Evolutionary conservation across 1,140 invertebrate species (phyloP).

Genomic region (Nebria ingens): DNA sequence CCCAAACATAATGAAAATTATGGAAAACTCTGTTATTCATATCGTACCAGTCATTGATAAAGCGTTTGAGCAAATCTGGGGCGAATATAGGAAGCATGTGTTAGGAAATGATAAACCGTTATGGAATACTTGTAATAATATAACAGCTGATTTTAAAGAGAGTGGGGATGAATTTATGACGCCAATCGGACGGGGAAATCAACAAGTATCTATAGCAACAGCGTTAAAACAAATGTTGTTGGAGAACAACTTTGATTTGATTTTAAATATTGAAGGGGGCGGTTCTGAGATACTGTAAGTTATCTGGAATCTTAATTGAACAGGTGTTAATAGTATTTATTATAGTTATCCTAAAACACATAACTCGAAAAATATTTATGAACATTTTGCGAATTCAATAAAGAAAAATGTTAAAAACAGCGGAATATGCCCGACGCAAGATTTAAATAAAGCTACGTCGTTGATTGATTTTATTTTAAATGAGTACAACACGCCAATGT

Average conservation of each 20-base stretch:
- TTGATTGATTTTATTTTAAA: constrained; percentile 46
- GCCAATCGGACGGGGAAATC: constrained; percentile 21
- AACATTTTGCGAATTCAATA: constrained; percentile 39
- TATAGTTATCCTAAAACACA: constrained; percentile 32
- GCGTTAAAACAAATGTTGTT: constrained; percentile 46
- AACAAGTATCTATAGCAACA: constrained; percentile 36
- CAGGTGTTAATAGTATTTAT: constrained; percentile 16
- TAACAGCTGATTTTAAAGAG: constrained; percentile 37
- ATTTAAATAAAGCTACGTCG: constrained; percentile 23
- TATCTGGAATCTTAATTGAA: constrained; percentile 11
- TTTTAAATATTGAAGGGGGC: constrained; percentile 54
- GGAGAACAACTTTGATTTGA: constrained; percentile 45
- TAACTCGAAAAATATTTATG: constrained; percentile 36
- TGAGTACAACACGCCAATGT: constrained; percentile 43
- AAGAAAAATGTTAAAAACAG: constrained; percentile 29
- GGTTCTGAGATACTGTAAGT: constrained; percentile 44
- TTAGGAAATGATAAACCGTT: constrained; percentile 24
- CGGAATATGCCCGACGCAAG: constrained; percentile 19
- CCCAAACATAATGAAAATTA: constrained; percentile 46
- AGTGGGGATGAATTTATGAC: constrained; percentile 28
- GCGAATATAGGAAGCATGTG: constrained; percentile 23
- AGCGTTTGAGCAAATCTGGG: constrained; percentile 38
- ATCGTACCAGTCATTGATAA: constrained; percentile 63
- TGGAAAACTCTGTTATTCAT: constrained; percentile 65
- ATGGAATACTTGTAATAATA: constrained; percentile 46